Evolutionary conservation across 2,797 vertebrate genomes (phyloP), one percentile per base, ranked within the genome.

Genomic region (Lithobates pipiens): DNA sequence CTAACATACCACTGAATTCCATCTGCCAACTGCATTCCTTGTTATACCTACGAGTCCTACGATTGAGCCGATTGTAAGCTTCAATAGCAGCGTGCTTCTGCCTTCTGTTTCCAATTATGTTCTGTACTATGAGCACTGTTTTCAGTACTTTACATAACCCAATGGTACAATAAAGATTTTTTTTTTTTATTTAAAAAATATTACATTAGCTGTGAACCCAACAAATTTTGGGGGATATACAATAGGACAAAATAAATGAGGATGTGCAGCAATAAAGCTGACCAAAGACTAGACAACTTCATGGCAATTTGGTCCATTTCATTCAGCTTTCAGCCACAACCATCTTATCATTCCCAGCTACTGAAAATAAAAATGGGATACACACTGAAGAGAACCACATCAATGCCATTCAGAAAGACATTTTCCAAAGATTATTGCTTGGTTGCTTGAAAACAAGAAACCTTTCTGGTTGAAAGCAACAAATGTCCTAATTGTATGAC

Each of bases 1-100:
- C 42, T 34, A 21, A 25, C 65, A 72, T 74, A 46, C 18, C 39
- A 65, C 63, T 27, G 76, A 29, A 70, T 18, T 42, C 11, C 69
- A 65, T 67, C 65, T 67, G 29, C 77, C 21, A 73, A 63, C 11
- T 57, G 76, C 76, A 74, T 73, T 67, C 13, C 36, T 29, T 25
- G n/a, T 25, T 67, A 67, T 15, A 67, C 25, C n/a, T 65, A 23
- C 1, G 25, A 67, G 25, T 11, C 13, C 27, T 2, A 29, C 29
- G 65, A 13, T 29, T 11, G 21, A 65, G n/a, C 25, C 1, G n/a
- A 25, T 21, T 63, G 57, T n/a, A 65, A 67, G 25, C 65, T 67
- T 67, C 65, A 67, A 11, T 11, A 67, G 25, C 65, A 25, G 27
- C 3, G n/a, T 67, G 6, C n/a, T n/a, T 5, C 7, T 65, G n/a